phyloP scores from a whole-genome alignment of 2,888 invertebrate species.

The Agonopterix subpropinquella region DNA sequence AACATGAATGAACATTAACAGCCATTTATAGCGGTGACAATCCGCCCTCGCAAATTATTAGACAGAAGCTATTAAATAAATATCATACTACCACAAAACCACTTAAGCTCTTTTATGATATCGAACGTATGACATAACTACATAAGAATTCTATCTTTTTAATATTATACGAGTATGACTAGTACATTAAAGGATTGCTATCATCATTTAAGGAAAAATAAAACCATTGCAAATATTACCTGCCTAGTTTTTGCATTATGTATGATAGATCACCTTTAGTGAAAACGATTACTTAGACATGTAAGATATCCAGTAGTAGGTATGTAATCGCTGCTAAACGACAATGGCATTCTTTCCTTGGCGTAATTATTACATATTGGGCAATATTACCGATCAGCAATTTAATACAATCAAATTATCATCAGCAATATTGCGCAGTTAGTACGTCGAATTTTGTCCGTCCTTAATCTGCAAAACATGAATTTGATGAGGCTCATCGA shows the following conservation, averaged over 20 bases:
- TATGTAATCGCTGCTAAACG: not conserved
- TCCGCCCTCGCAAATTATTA: conserved; percentile 38
- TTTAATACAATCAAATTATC: not conserved
- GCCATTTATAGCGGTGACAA: conserved; percentile 37
- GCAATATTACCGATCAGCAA: not conserved
- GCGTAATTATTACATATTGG: not conserved
- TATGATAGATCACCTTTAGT: too few species aligned
- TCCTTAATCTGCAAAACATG: conserved; percentile 13
- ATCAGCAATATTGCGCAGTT: conserved; percentile 11
- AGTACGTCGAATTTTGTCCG: not conserved
- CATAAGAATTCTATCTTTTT: not conserved
- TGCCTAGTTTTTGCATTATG: too few species aligned
- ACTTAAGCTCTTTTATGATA: not conserved
- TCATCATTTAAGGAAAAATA: too few species aligned
- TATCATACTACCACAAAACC: conserved; percentile 3
- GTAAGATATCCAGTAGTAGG: too few species aligned
- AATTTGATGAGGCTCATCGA: conserved; percentile 18
- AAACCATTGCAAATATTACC: too few species aligned
- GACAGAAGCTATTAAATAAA: conserved; percentile 8
- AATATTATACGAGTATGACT: not conserved
- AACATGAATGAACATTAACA: conserved; percentile 37
- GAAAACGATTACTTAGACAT: too few species aligned
- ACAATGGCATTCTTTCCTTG: not conserved
- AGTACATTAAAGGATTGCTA: too few species aligned
- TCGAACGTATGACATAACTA: not conserved